Evolutionary conservation across 2,888 invertebrate species (phyloP).

Genomic region (Hypsopygia costalis): DNA sequence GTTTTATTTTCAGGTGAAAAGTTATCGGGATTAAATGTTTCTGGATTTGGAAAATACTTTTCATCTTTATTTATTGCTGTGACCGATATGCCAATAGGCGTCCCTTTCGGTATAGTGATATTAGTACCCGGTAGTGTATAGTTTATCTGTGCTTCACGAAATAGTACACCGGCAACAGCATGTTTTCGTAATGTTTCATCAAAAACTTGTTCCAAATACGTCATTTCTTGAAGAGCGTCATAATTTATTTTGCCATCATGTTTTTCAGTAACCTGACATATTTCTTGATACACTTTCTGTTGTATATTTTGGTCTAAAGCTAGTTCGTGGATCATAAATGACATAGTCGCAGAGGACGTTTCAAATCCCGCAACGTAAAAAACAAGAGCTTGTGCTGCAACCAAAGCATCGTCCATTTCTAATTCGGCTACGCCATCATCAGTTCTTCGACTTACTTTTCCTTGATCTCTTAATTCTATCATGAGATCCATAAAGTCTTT

Average conservation of each 20-base stretch:
- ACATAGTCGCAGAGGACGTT: constrained; percentile 46
- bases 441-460: constrained; percentile 23
- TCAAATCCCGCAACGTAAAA: constrained; percentile 55
- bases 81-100: constrained; percentile 17
- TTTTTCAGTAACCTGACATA: constrained; percentile 17
- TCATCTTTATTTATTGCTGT: constrained; percentile 14
- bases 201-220: too few species aligned
- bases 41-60: constrained; percentile 17
- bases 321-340: constrained; percentile 25
- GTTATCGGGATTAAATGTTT: constrained; percentile 18
- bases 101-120: constrained; percentile 28
- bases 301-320: constrained; percentile 24
- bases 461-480: constrained; percentile 37
- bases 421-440: constrained; percentile 29
- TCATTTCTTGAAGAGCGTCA: too few species aligned
- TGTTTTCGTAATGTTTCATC: too few species aligned
- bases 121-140: constrained; percentile 23
- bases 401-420: constrained; percentile 32
- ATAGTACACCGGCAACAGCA: constrained; percentile 20
- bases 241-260: constrained; percentile 19
- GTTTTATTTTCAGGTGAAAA: constrained; percentile 18
- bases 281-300: constrained; percentile 21
- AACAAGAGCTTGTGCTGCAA: constrained; percentile 38
- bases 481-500: constrained; percentile 45
- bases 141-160: constrained; percentile 13